Evolutionary conservation across 2,113 vertebrate species (phyloP), one percentile per base, ranked within the genome.

Genomic region (Entomyzon cyanotis): DNA sequence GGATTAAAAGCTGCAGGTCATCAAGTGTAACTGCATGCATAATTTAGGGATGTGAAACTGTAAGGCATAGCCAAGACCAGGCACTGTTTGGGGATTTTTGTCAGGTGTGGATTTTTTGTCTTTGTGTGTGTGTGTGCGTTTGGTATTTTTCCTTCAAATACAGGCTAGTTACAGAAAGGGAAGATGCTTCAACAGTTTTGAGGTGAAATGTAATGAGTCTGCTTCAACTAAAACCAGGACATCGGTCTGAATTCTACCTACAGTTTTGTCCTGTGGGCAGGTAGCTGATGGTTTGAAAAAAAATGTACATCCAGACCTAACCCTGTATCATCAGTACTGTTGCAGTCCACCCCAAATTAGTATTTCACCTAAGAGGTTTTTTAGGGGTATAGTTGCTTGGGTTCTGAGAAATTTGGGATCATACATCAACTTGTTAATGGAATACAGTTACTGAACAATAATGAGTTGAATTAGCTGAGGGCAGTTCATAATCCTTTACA

Each of bases 301-400:
- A 56, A 23, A 2, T 3, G 7, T 8, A 4, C 1, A 9, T 28
- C 23, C 12, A 47, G 10, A 24, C 3, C 1, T 7, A 52, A 24
- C 0, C 0, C 7, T 23, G 2, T 12, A 8, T 50, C 4, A 12
- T 23, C 17, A 30, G 3, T 7, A 6, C 13, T 77, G n/a, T 10
- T 64, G 1, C 3, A 31, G 27, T 23, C 25, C 8, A 12, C 15
- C 14, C 12, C 31, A 35, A 62, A 25, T 24, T 2, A 22, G 17
- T 52, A 35, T 60, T 74, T 52, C 44, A 15, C 16, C 8, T 5
- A 27, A 15, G 25, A 31, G 18, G 20, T 27, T 53, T n/a, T 42
- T 55, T 19, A 37, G 15, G 20, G 18, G 7, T 35, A 11, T 1
- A 37, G 23, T 27, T 53, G 25, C 10, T 55, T 35, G 21, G 17